Conservation (phyloP, 2,797 vertebrate genomes). For the Apogon talboti region DNA sequence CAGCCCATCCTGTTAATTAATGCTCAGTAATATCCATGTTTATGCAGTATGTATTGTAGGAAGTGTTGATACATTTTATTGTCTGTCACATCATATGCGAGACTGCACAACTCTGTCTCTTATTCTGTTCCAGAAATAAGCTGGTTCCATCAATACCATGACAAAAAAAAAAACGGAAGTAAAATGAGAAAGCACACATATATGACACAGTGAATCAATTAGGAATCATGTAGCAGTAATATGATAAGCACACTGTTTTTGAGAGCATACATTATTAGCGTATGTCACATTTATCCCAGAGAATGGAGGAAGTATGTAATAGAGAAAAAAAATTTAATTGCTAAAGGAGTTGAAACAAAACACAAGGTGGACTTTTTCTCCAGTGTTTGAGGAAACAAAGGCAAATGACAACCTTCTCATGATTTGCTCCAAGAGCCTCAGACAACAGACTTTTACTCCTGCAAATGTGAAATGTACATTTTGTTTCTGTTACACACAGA, state of each 20-base stretch:
- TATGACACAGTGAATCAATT: constrained; percentile 4
- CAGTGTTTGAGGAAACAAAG: background rate
- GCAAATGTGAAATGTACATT: too few species aligned
- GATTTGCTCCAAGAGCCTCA: too few species aligned
- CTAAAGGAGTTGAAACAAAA: background rate
- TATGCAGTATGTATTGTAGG: constrained; percentile 38
- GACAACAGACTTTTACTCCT: too few species aligned
- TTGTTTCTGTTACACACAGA: too few species aligned
- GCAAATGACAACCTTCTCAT: background rate
- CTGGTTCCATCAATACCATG: background rate
- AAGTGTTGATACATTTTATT: constrained; percentile 39
- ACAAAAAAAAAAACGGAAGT: background rate
- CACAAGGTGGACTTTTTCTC: too few species aligned
- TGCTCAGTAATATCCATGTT: constrained; percentile 41
- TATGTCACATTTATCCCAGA: background rate
- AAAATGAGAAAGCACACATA: background rate
- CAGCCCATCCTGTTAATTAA: constrained; percentile 65
- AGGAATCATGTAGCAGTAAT: constrained; percentile 5
- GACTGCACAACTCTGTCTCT: background rate
- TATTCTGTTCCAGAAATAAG: too few species aligned
- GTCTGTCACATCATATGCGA: constrained; percentile 27
- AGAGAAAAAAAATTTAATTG: background rate
- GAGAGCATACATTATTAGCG: background rate
- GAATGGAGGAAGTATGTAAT: background rate
- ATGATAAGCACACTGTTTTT: background rate